Evolutionary conservation across 92 coral and sea anemone species (phyloP).

Genomic region (Plumapathes pennacea): DNA sequence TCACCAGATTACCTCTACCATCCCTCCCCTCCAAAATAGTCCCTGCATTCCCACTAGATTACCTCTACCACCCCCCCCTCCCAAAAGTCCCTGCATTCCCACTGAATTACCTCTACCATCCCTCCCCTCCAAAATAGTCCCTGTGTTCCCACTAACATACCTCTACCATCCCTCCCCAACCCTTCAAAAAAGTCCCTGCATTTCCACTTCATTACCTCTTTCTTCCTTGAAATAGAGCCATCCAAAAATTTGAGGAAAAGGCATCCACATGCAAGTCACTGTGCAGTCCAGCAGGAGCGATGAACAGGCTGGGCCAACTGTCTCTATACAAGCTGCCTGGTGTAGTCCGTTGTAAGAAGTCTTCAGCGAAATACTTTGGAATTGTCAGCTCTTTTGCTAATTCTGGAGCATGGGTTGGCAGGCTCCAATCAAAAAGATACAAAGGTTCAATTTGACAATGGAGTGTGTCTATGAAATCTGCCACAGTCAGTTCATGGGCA

Average conservation of each 20-base stretch:
- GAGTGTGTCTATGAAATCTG: slow-evolving; percentile 40
- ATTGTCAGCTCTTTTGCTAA: slow-evolving; percentile 47
- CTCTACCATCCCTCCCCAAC: no score
- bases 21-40: no score
- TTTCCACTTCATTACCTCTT: slow-evolving; percentile 50
- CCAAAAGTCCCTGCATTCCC: no score
- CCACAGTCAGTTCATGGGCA: slow-evolving; percentile 34
- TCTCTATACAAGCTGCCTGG: slow-evolving; percentile 34
- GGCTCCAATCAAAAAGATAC: slow-evolving; percentile 61
- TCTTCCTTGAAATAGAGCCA: slow-evolving; percentile 69
- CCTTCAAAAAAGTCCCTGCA: no score
- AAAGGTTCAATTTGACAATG: slow-evolving; percentile 31
- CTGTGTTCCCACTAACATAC: no score
- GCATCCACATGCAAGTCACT: slow-evolving; percentile 57
- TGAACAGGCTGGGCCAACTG: slow-evolving; percentile 67
- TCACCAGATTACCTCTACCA: no score
- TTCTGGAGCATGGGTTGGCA: slow-evolving; percentile 59
- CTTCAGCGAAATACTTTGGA: slow-evolving; percentile 66
- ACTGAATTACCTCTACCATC: no score
- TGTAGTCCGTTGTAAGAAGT: slow-evolving; percentile 64
- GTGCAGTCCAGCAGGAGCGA: slow-evolving; percentile 48
- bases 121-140: no score
- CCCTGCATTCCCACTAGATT: no score
- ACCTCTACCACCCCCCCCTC: no score
- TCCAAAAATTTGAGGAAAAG: slow-evolving; percentile 67